A percentile compares a stretch with the other conserved stretches of the same genome.
phyloP scores from a whole-genome alignment of 1,140 invertebrate species.

The Sogatella furcifera region DNA sequence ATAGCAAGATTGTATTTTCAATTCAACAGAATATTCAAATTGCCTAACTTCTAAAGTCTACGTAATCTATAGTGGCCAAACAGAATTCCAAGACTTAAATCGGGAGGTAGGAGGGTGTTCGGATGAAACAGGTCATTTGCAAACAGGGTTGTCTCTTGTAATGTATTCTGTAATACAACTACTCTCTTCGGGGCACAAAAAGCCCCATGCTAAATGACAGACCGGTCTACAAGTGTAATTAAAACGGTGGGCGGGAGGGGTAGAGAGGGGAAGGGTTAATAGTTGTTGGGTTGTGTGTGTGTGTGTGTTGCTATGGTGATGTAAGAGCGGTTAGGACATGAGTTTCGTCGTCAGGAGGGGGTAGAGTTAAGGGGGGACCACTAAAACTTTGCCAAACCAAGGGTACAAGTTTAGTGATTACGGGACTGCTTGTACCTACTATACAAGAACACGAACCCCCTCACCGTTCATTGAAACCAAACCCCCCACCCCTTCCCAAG shows the following conservation, averaged over 20 bases:
- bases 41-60: too few relatives aligned
- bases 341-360: neutral
- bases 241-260: neutral
- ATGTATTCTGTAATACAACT: slow-evolving; percentile 1
- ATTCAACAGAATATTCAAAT: too few relatives aligned
- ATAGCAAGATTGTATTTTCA: too few relatives aligned
- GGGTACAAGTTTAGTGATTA: slow-evolving; percentile 1
- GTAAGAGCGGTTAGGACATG: too few relatives aligned
- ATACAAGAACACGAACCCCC: neutral
- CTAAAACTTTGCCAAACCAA: neutral
- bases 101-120: neutral
- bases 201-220: slow-evolving; percentile 2
- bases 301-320: too few relatives aligned
- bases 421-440: neutral
- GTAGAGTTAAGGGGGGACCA: neutral
- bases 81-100: neutral
- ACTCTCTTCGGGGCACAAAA: neutral
- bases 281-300: neutral
- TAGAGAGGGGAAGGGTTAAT: neutral
- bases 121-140: neutral
- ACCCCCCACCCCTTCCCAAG: too few relatives aligned
- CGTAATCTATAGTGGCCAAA: neutral
- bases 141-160: neutral
- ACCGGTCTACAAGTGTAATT: slow-evolving; percentile 1
- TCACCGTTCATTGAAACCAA: neutral